Conservation (phyloP, 1,140 invertebrate species). For the Bilobella aurantiaca region DNA sequence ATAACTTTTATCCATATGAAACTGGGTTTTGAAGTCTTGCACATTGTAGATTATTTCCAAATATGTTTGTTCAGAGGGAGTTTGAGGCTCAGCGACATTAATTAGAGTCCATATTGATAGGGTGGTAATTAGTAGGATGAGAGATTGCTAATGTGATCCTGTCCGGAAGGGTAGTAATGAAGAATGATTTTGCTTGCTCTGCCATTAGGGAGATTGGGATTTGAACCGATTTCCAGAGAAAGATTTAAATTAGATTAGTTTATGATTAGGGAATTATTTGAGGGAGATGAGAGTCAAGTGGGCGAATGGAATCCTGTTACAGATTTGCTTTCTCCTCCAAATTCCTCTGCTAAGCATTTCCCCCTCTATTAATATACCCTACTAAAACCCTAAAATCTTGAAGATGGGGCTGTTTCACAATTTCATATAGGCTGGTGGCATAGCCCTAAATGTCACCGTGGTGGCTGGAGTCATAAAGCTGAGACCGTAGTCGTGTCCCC, state of each 20-base stretch:
- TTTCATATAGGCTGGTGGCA: too few species aligned
- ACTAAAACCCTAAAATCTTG: too few species aligned
- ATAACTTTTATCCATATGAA: too few species aligned
- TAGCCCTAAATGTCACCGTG: conserved; percentile 2
- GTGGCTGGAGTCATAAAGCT: too few species aligned
- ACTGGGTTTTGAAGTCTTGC: too few species aligned
- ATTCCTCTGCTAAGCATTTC: neutral
- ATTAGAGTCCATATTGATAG: too few species aligned
- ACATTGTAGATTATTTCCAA: too few species aligned
- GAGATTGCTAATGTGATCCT: neutral
- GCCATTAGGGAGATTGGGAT: conserved; percentile 6
- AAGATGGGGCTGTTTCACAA: too few species aligned
- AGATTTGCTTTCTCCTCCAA: neutral
- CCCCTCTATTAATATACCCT: too few species aligned
- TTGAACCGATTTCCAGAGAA: conserved; percentile 3
- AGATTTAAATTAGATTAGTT: neutral
- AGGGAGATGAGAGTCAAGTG: conserved; percentile 1
- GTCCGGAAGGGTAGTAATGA: neutral
- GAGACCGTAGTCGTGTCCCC: neutral
- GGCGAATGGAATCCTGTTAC: neutral
- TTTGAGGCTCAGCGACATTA: too few species aligned
- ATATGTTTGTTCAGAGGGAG: too few species aligned
- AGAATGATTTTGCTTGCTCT: conserved; percentile 5
- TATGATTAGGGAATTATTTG: neutral
- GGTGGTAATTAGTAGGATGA: neutral